Evolutionary conservation across 2,113 vertebrate species (phyloP).

Genomic region (Artemisiospiza belli): DNA sequence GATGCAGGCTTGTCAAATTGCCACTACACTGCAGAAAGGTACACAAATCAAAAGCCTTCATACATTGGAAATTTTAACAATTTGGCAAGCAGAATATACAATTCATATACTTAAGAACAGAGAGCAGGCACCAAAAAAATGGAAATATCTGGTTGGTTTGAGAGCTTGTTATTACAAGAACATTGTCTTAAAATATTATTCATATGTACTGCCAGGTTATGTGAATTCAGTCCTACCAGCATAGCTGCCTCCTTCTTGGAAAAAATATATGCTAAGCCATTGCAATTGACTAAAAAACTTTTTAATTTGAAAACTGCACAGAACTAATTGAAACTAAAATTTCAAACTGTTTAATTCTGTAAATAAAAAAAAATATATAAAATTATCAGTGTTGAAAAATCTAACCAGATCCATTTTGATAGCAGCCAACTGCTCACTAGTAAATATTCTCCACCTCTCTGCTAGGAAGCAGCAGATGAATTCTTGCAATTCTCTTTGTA

Average conservation of each 20-base stretch:
- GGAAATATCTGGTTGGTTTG: neutral
- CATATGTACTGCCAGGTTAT: neutral
- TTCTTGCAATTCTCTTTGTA: conserved; percentile 16
- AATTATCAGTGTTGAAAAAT: neutral
- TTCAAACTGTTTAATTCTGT: neutral
- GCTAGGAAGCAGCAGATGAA: conserved; percentile 5
- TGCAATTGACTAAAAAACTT: neutral
- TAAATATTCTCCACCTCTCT: conserved; percentile 2
- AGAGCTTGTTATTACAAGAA: neutral
- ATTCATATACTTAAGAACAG: neutral
- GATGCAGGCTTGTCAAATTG: conserved; percentile 5
- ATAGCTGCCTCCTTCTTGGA: neutral
- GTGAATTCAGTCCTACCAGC: neutral
- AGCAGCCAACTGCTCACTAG: neutral
- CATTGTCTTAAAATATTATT: neutral
- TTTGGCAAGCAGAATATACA: neutral
- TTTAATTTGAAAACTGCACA: neutral
- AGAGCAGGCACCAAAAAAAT: neutral
- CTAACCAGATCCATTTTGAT: neutral
- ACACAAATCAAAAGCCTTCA: neutral
- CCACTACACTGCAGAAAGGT: neutral
- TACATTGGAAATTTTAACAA: neutral
- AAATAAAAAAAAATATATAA: neutral
- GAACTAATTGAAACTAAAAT: neutral
- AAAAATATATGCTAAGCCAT: neutral